A percentile compares a stretch with the other conserved stretches of the same genome.
Conservation (phyloP, 2,797 vertebrate species). For the Naso thynnoides region DNA sequence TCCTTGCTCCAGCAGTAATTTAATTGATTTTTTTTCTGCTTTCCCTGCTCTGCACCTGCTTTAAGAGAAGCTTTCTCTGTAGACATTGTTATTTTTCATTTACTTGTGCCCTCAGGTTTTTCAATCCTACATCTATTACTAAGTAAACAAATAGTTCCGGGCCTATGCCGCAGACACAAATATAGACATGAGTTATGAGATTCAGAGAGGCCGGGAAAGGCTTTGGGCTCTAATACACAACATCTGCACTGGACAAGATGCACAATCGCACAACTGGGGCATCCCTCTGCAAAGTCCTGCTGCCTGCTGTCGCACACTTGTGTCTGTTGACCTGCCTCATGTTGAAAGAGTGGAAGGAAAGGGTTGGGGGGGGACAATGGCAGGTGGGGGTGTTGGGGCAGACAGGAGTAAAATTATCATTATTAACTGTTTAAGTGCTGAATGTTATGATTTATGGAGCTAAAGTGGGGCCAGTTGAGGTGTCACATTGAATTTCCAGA, state of each 20-base stretch:
- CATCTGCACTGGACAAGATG: slow-evolving; percentile 80
- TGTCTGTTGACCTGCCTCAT: slow-evolving; percentile 55
- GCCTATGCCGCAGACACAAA: slow-evolving; percentile 84
- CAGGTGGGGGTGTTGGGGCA: slow-evolving; percentile 47
- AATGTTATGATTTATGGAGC: slow-evolving; percentile 90
- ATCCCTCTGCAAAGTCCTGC: slow-evolving; percentile 59
- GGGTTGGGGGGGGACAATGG: slow-evolving; percentile 17
- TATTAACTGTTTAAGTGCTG: slow-evolving; percentile 89
- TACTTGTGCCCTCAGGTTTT: slow-evolving; percentile 85
- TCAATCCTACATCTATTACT: slow-evolving; percentile 85
- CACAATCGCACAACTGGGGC: slow-evolving; percentile 63
- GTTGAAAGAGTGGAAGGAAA: slow-evolving; percentile 32
- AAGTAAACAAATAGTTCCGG: slow-evolving; percentile 88
- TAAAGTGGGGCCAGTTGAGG: slow-evolving; percentile 89
- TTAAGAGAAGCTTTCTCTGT: slow-evolving; percentile 72
- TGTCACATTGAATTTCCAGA: slow-evolving; percentile 91
- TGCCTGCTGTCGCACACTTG: slow-evolving; percentile 53
- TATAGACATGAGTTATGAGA: slow-evolving; percentile 88
- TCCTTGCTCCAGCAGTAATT: slow-evolving; percentile 73
- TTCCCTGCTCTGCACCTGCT: slow-evolving; percentile 80
- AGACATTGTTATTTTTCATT: slow-evolving; percentile 88
- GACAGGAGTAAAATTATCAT: slow-evolving; percentile 79
- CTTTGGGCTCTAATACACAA: slow-evolving; percentile 82
- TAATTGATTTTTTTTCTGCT: slow-evolving; percentile 66
- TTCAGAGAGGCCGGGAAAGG: slow-evolving; percentile 76